Conservation (phyloP, 2,113 vertebrate species). For the Beaufortia kweichowensis region DNA sequence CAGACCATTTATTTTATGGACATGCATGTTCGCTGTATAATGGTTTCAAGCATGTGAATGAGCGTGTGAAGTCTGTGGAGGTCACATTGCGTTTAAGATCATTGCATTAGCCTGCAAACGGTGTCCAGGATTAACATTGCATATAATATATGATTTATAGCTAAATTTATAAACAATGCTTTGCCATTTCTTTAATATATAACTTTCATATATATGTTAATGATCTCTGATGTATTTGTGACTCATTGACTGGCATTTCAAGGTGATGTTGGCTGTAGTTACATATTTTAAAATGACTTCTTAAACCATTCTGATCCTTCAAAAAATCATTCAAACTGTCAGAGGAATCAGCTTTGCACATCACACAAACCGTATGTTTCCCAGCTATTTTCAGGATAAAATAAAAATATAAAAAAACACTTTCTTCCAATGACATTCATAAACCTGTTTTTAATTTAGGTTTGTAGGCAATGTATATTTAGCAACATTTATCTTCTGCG, state of each 20-base stretch:
- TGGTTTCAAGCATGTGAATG: neutral
- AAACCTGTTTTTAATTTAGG: neutral
- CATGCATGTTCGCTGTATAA: too few species aligned
- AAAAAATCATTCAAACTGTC: neutral
- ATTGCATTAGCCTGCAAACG: neutral
- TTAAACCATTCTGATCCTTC: neutral
- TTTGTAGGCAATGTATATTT: slow-evolving; percentile 1
- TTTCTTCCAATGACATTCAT: neutral
- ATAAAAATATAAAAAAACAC: neutral
- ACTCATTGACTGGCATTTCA: neutral
- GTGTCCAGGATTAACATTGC: too few species aligned
- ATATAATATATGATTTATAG: too few species aligned
- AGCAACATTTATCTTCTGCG: neutral
- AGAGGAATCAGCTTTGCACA: neutral
- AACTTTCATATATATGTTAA: too few species aligned
- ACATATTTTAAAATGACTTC: neutral
- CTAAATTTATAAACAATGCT: too few species aligned
- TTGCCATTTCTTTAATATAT: too few species aligned
- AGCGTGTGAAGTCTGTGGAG: neutral
- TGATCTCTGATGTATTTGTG: too few species aligned
- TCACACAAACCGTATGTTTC: neutral
- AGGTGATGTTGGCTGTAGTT: neutral
- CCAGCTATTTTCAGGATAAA: neutral
- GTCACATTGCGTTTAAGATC: neutral
- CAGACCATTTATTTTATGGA: neutral